These are phyloP conservation scores for Crotalus helleri DNA, from an alignment of 2,113 vertebrate species.

Conservation along the genomic window DNA sequence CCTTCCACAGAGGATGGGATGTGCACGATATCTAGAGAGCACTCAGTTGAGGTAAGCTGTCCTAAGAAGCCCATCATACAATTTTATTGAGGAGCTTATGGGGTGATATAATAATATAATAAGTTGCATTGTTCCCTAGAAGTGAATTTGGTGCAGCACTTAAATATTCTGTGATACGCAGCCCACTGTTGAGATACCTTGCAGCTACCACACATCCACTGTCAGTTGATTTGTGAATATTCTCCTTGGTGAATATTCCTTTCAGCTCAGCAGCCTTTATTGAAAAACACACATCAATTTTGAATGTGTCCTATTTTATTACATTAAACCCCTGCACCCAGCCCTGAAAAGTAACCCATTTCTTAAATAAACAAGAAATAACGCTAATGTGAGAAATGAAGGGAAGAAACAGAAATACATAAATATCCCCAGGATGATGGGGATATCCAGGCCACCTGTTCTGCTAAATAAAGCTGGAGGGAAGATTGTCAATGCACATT, in stretches of 20 bases:
- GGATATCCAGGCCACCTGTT: not conserved
- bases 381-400: not conserved
- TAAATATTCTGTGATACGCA: not conserved
- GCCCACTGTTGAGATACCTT: not conserved
- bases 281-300: conserved; percentile 9
- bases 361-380: conserved; percentile 10
- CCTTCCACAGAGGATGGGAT: not conserved
- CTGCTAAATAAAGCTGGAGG: not conserved
- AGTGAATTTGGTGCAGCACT: not conserved
- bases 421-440: not conserved
- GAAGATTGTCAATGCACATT: not conserved
- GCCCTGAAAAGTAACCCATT: not conserved
- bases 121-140: not conserved
- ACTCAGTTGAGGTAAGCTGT: not conserved
- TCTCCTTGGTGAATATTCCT: not conserved
- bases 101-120: not conserved
- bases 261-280: conserved; percentile 11
- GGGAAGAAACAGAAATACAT: not conserved
- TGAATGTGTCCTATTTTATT: conserved; percentile 1
- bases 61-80: not conserved
- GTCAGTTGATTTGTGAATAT: not conserved
- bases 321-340: not conserved
- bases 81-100: not conserved
- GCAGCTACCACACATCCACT: not conserved
- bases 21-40: not conserved